Percentiles rank a stretch among this genome's conserved stretches.
Evolutionary conservation across 2,113 vertebrate genomes (phyloP).

Genomic region (Dromas ardeola): DNA sequence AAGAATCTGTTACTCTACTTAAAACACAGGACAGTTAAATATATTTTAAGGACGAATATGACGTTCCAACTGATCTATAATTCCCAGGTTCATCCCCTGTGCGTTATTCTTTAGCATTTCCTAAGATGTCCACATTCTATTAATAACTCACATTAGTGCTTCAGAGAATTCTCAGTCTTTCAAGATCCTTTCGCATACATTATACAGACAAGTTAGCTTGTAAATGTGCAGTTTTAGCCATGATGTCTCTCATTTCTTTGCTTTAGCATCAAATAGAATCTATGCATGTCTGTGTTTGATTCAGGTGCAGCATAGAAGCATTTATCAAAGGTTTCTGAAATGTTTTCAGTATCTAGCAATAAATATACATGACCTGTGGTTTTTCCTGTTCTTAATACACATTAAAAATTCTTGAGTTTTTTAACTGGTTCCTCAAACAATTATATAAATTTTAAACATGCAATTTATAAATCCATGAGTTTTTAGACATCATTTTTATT

Average conservation of each 20-base stretch:
- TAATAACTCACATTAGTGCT: background rate
- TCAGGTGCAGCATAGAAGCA: background rate
- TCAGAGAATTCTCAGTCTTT: background rate
- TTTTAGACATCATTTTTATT: background rate
- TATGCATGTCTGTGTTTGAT: background rate
- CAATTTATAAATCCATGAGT: background rate
- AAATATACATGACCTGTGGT: background rate
- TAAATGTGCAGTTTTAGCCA: background rate
- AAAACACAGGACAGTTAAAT: background rate
- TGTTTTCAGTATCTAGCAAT: background rate
- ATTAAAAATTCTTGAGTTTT: background rate
- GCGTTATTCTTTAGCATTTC: background rate
- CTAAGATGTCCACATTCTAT: background rate
- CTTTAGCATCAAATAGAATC: background rate
- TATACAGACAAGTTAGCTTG: background rate
- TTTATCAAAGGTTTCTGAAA: background rate
- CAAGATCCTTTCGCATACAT: background rate
- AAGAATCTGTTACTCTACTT: background rate
- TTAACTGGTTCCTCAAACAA: background rate
- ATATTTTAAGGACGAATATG: background rate
- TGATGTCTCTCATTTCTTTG: background rate
- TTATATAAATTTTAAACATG: background rate
- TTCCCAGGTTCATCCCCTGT: background rate
- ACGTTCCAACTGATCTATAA: background rate
- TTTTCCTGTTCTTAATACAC: background rate